A percentile compares a stretch with the other conserved stretches of the same genome.
phyloP scores from a whole-genome alignment of 2,113 vertebrate species.

The Myanophis thanlyinensis region DNA sequence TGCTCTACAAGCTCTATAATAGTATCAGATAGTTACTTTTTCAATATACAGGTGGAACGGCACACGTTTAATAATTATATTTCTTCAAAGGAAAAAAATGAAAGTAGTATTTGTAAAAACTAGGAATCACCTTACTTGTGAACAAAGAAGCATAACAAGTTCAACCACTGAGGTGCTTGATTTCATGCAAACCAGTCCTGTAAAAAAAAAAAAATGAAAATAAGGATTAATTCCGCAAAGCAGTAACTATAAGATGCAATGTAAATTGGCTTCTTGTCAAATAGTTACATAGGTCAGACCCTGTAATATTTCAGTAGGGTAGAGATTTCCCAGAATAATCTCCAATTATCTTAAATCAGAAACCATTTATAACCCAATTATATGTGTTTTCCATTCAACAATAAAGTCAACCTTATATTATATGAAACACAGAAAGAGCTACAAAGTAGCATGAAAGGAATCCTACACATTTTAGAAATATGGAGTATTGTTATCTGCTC shows the following conservation, averaged over 20 bases:
- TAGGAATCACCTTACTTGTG: conserved; percentile 81
- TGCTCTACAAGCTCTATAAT: not conserved
- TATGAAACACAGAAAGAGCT: not conserved
- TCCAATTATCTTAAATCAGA: not conserved
- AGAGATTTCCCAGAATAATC: conserved; percentile 23
- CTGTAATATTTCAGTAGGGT: conserved; percentile 5
- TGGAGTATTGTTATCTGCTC: not conserved
- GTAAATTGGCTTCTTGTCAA: conserved; percentile 2
- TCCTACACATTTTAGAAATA: not conserved
- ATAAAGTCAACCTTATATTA: not conserved
- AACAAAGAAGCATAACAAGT: conserved; percentile 97
- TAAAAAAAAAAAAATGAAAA: conserved; percentile 59
- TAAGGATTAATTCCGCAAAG: not conserved
- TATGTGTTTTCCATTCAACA: not conserved
- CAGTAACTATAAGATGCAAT: not conserved
- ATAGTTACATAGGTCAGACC: conserved; percentile 26
- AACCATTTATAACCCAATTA: not conserved
- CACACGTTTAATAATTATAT: not conserved
- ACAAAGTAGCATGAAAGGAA: not conserved
- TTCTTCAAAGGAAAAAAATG: not conserved
- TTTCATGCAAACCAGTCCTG: conserved; percentile 98
- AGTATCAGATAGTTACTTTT: not conserved
- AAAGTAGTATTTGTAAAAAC: not conserved
- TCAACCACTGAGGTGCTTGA: conserved; percentile 98
- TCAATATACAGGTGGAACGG: not conserved